Conservation (phyloP, 1,140 invertebrate species). For the Papilio polyxenes region DNA sequence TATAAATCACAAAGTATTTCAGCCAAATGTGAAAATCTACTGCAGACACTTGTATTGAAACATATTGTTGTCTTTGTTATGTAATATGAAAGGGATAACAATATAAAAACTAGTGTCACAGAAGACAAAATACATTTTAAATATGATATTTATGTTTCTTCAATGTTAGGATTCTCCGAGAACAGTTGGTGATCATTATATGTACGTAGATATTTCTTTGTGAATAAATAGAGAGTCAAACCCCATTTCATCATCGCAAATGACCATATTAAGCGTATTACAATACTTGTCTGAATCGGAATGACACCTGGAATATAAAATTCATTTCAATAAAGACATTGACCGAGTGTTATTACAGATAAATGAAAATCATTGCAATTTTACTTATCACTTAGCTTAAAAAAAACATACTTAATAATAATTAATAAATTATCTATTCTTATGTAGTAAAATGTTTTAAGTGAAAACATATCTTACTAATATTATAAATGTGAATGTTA, state of each 20-base stretch:
- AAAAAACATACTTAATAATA: background rate
- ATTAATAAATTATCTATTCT: no score
- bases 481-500: no score
- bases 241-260: conserved; percentile 77
- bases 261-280: conserved; percentile 68
- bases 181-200: conserved; percentile 74
- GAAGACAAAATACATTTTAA: background rate
- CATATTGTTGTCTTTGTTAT: no score
- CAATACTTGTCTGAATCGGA: conserved; percentile 65
- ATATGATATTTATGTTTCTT: conserved; percentile 62
- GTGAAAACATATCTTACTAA: no score
- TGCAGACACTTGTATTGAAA: no score
- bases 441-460: no score
- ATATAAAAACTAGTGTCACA: no score
- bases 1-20: background rate
- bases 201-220: conserved; percentile 65
- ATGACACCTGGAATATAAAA: conserved; percentile 58
- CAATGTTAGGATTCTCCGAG: conserved; percentile 71
- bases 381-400: background rate
- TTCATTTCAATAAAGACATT: conserved; percentile 10
- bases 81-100: no score
- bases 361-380: background rate
- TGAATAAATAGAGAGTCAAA: conserved; percentile 61
- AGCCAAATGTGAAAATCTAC: no score
- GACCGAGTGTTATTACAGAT: background rate